Percentiles rank a stretch among this genome's conserved stretches.
phyloP scores from a whole-genome alignment of 2,113 vertebrate species.

The Lonchura striata region DNA sequence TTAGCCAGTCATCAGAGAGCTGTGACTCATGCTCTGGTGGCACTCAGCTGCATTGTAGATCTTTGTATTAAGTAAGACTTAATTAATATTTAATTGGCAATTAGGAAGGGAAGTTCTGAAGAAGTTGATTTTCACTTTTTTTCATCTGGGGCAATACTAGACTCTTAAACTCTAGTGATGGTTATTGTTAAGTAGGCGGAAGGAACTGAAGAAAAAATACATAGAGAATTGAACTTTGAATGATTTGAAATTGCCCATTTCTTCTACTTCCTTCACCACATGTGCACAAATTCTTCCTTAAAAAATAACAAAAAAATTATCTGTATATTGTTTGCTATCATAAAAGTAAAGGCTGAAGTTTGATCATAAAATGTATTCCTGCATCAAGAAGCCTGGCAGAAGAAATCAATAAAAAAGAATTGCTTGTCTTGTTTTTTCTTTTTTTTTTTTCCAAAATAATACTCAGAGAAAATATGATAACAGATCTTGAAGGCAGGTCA shows the following conservation, averaged over 20 bases:
- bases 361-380: conserved; percentile 62
- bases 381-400: conserved; percentile 55
- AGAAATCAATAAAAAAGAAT: conserved; percentile 66
- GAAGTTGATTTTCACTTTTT: background rate
- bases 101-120: background rate
- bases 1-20: background rate
- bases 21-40: background rate
- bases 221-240: background rate
- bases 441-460: conserved; percentile 12
- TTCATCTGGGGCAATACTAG: background rate
- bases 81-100: conserved; percentile 35
- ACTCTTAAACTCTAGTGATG: background rate
- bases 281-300: background rate
- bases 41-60: background rate
- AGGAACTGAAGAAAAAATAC: background rate
- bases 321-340: conserved; percentile 1
- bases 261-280: background rate
- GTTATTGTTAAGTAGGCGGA: background rate
- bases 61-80: background rate
- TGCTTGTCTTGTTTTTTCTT: conserved; percentile 21
- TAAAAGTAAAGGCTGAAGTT: conserved; percentile 27
- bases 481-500: conserved; percentile 30
- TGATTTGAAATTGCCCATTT: background rate
- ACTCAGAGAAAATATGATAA: conserved; percentile 47
- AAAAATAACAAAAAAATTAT: background rate